These are phyloP conservation scores for Trichogramma evanescens DNA, from an alignment of 2,888 invertebrate genomes.

Conservation along the genomic window DNA sequence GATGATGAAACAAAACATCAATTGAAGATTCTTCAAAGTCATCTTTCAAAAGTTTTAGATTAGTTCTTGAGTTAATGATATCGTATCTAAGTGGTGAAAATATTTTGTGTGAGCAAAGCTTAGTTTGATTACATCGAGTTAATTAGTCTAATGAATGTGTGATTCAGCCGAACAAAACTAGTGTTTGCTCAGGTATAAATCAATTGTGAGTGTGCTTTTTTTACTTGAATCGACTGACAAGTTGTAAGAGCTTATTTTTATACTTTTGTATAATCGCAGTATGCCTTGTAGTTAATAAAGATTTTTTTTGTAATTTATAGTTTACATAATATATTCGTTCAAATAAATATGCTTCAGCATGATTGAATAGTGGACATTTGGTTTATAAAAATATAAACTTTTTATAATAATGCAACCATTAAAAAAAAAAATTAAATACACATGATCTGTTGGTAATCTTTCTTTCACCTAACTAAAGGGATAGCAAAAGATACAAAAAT, in stretches of 20 bases:
- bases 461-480: not conserved
- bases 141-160: not conserved
- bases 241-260: conserved; percentile 3
- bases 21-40: conserved; percentile 34
- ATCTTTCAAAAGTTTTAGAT: conserved; percentile 34
- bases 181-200: not conserved
- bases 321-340: not conserved
- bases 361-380: too few relatives aligned
- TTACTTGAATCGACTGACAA: not conserved
- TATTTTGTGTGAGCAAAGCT: not conserved
- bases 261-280: conserved; percentile 5
- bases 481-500: not conserved
- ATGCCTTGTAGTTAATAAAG: not conserved
- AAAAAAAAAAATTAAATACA: not conserved
- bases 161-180: conserved; percentile 6
- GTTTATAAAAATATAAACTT: not conserved
- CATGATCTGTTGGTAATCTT: not conserved
- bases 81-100: not conserved
- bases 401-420: not conserved
- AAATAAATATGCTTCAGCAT: not conserved
- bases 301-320: conserved; percentile 1
- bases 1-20: conserved; percentile 39
- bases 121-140: not conserved
- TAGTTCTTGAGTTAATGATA: conserved; percentile 7
- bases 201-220: not conserved